Evolutionary conservation across 2,113 vertebrate genomes (phyloP), one percentile per base, ranked within the genome.

Genomic region (Peromyscus californicus): DNA sequence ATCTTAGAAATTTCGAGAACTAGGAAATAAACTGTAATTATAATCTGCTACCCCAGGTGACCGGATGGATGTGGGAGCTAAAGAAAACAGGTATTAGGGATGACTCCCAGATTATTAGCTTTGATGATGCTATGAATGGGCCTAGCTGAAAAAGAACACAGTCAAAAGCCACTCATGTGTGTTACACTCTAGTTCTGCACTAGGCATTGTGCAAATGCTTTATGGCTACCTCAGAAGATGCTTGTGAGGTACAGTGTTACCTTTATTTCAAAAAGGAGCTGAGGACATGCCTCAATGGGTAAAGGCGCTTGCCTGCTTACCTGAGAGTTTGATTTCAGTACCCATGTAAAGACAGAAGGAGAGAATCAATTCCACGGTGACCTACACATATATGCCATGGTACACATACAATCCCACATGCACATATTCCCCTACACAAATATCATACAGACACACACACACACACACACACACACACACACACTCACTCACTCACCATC

Each of bases 1-100:
- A 96, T 92, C 45, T 39, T 63, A 87, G 70, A 85, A 95, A 72
- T 92, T 79, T 82, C 65, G 75, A 85, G 65, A 95, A 93, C 59
- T 80, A 83, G 36, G 33, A 93, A 96, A 88, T 39, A 72, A 85
- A 89, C 42, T 26, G 13, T 90, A 74, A 70, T 94, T 90, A 96
- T 91, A 76, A 67, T 92, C 70, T 70, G 51, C 61, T 54, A 57
- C 13, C 65, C 0, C 13, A 26, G 72, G 63, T 57, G 91, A 89
- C 65, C 42, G 17, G 86, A 13, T 78, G 65, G 63, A 82, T 79
- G 70, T 0, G 72, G 54, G 33, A 79, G 31, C n/a, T 82, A 65
- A 78, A 85, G 61, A 54, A 95, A 95, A 95, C 16, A 42, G 70
- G 45, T 57, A 85, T 76, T 88, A n/a, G 80, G 36, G 76, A 78